Base-by-base conservation (phyloP, 2,797 vertebrate genomes). In the Acestrorhynchus altus region DNA sequence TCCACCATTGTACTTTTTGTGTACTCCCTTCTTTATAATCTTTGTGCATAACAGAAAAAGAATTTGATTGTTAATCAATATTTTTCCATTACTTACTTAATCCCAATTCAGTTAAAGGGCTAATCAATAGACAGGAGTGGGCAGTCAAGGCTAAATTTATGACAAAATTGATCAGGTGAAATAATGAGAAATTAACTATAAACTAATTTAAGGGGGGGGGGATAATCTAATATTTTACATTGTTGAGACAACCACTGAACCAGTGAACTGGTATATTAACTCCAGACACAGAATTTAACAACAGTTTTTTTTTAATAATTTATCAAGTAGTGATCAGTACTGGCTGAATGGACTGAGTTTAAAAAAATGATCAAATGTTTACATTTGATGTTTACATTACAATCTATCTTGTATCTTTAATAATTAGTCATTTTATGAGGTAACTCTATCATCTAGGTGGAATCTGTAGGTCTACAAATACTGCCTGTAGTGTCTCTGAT, bases 181-280 rank as follows among this genome's bases (percentile, higher is more conserved):
- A 8, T 69, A 69, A 69, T 69, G 66, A 39, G 49, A 69, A 52
- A 52, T 69, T 69, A 49, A 54, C 67, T 54, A 5, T 51, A n/a
- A 51, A 8, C 26, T 39, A 7, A 52, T 69, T 35, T 52, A 4
- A 31, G 54, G 49, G 22, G 26, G 28, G n/a, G n/a, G n/a, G n/a
- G n/a, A n/a, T n/a, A n/a, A n/a, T n/a, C n/a, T n/a, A n/a, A n/a
- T n/a, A n/a, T n/a, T n/a, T n/a, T n/a, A n/a, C n/a, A n/a, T n/a
- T n/a, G n/a, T n/a, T n/a, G n/a, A n/a, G 22, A 39, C n/a, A 9
- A n/a, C 31, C 57, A 35, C 31, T 18, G 31, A 60, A n/a, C n/a
- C 26, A 15, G 57, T 8, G 54, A 5, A 26, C 11, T 54, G 54
- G 4, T 56, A 13, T 59, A 31, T 31, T 13, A 59, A 5, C 13